Evolutionary conservation across 2,888 invertebrate genomes (phyloP), one percentile per base, ranked within the genome.

Genomic region (Cryptocephalus moraei): DNA sequence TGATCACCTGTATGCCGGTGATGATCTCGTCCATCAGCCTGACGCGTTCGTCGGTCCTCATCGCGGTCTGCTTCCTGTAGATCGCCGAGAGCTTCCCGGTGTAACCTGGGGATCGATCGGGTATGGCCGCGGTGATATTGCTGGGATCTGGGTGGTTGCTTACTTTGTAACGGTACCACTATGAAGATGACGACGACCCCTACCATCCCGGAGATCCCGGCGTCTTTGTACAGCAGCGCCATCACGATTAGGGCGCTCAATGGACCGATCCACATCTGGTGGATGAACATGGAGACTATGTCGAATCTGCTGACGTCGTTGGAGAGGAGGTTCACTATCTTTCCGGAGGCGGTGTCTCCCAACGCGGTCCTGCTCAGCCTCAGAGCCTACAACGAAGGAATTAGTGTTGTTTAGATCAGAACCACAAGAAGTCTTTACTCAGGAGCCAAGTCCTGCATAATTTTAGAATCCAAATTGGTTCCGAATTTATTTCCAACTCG

Each of bases 11-110:
- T 72, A 97, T 92, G 43, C 93, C 95, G 48, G 80, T 80, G 51
- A 96, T 86, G 57, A 96, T 84, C 76, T 96, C 95, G 65, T 88
- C 91, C 92, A 96, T 95, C 40, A 94, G 76, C 44, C 91, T 80
- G 38, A 96, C 88, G 53, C 96, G 77, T 59, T 86, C 84, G 69
- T 96, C 96, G 0, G 94, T 93, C 65, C 85, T 78, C 52, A 76
- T 73, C 0, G 94, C 94, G 1, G 91, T 91, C 62, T 81, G 80
- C 66, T 81, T 77, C 52, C 95, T 80, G 57, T 81, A 75, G 48
- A 67, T 72, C 44, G 80, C 78, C 1, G 80, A 75, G 57, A 80
- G 65, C 70, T 79, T 79, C 56, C 79, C 79, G 67, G 79, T 78
- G 63, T 79, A 80, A 56, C 77, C 79, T 79, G 67, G 13, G 11